Conservation (phyloP, 1,140 invertebrate genomes). For the Scaptomyza graminum region DNA sequence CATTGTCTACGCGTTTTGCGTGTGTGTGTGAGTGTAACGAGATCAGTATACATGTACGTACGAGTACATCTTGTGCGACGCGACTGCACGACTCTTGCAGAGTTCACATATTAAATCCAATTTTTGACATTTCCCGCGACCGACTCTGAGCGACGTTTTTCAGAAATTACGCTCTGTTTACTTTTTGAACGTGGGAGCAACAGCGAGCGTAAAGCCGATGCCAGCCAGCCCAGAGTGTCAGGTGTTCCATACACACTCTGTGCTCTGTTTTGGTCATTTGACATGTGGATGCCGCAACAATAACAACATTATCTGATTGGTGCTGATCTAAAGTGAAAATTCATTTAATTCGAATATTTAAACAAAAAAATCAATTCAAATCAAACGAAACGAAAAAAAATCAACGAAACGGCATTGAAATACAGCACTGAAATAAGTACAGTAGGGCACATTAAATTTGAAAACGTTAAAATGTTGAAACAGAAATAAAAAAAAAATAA, state of each 20-base stretch:
- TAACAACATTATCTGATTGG: constrained; percentile 36
- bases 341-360: constrained; percentile 2
- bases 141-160: constrained; percentile 75
- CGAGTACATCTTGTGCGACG: constrained; percentile 43
- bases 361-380: constrained; percentile 7
- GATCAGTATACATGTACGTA: constrained; percentile 69
- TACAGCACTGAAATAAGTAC: constrained; percentile 32
- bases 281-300: constrained; percentile 40
- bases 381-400: constrained; percentile 3
- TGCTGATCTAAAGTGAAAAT: constrained; percentile 19
- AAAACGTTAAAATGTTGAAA: constrained; percentile 32
- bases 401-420: constrained; percentile 13
- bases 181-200: constrained; percentile 60
- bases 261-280: constrained; percentile 69
- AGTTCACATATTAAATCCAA: constrained; percentile 65
- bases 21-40: constrained; percentile 77
- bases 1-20: constrained; percentile 64
- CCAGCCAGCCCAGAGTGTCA: constrained; percentile 52
- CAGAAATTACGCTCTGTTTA: constrained; percentile 79
- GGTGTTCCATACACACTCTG: constrained; percentile 52
- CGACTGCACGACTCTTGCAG: constrained; percentile 70
- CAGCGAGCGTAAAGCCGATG: constrained; percentile 53
- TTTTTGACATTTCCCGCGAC: constrained; percentile 74
- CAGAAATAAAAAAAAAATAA: constrained; percentile 8
- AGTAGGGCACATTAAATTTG: constrained; percentile 32